Evolutionary conservation across 2,888 invertebrate species (phyloP).

Genomic region (Callimorpha dominula): DNA sequence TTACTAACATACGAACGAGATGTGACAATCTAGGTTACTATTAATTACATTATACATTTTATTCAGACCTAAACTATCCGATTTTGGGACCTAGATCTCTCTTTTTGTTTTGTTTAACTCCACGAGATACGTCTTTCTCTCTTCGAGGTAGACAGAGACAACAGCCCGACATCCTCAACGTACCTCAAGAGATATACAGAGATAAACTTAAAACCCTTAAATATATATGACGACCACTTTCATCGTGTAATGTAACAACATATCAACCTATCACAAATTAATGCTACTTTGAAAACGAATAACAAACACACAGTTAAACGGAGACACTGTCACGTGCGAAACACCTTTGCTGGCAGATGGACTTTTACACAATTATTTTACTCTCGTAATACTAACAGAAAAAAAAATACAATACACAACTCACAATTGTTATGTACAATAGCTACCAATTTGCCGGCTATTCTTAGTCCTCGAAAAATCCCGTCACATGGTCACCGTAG

Average conservation of each 20-base stretch:
- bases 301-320: not conserved
- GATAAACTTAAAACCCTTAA: too few species aligned
- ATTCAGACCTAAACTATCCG: not conserved
- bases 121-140: too few species aligned
- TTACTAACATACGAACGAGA: not conserved
- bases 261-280: not conserved
- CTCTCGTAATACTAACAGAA: slow-evolving; percentile 5
- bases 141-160: too few species aligned
- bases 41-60: not conserved
- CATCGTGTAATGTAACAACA: too few species aligned
- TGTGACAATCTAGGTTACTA: not conserved
- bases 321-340: not conserved
- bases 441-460: slow-evolving; percentile 21
- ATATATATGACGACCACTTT: too few species aligned
- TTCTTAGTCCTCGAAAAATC: slow-evolving; percentile 13
- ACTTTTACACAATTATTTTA: slow-evolving; percentile 5
- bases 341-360: slow-evolving; percentile 23
- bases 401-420: slow-evolving; percentile 18
- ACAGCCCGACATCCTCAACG: too few species aligned
- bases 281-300: not conserved
- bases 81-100: too few species aligned
- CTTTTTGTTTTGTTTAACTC: too few species aligned
- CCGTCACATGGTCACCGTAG: slow-evolving; percentile 21
- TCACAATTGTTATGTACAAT: slow-evolving; percentile 14
- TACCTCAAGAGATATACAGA: too few species aligned